phyloP scores from a whole-genome alignment of 2,113 vertebrate species.

The Tragelaphus imberbis region DNA sequence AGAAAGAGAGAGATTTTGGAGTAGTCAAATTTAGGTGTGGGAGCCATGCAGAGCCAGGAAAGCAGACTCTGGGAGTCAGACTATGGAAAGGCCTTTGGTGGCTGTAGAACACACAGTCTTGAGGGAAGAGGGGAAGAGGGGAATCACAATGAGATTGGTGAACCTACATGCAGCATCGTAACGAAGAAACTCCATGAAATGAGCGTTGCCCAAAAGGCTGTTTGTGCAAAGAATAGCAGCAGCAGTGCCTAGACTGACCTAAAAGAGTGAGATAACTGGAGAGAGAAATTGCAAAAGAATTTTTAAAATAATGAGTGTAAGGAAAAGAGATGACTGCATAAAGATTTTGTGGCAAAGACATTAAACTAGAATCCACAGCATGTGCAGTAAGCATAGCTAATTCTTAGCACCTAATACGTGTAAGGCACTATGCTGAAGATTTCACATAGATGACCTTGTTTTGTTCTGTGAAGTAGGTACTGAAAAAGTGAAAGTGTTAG shows the following conservation, averaged over 20 bases:
- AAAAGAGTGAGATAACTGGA: background rate
- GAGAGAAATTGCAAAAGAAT: background rate
- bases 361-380: background rate
- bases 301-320: background rate
- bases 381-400: background rate
- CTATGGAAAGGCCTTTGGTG: background rate
- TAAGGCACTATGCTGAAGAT: background rate
- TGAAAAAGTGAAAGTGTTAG: background rate
- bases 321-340: background rate
- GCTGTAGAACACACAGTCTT: background rate
- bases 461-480: background rate
- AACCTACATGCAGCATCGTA: background rate
- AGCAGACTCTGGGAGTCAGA: too few relatives aligned
- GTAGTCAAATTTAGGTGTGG: accelerated
- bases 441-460: background rate
- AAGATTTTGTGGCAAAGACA: background rate
- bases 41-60: background rate
- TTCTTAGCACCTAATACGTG: background rate
- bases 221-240: background rate
- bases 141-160: background rate
- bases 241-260: background rate
- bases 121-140: background rate
- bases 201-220: background rate
- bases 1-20: background rate
- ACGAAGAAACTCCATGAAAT: background rate